Evolutionary conservation across 2,797 vertebrate species (phyloP), one percentile per base, ranked within the genome.

Genomic region (Danio kyathit): DNA sequence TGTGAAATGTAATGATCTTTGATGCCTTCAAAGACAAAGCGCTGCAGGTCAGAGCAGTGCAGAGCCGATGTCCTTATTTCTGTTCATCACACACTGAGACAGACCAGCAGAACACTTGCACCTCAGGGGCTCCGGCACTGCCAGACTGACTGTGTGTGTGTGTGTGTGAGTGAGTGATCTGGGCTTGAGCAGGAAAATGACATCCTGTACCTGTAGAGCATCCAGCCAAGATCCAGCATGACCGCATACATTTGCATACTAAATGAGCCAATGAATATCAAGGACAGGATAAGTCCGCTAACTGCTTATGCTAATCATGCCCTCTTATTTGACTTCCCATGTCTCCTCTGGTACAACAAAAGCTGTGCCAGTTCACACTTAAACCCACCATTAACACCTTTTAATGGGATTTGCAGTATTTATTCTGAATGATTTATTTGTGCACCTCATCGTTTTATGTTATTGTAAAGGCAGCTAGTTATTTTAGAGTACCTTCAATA

Each of bases 171-270:
- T 54, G 74, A 17, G 63, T 29, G 3, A 14, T 54, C 38, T 70
- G 56, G 49, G 84, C 87, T 59, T 88, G 86, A 87, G 86, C 85
- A 87, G 83, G 85, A 56, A 11, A 73, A 74, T 89, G 90, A 87
- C 89, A 86, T 82, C 90, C 86, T 88, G 69, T 56, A 41, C 88
- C 87, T 83, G 12, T 76, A 83, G 21, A 84, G 61, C 29, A 85
- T 86, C 82, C 79, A 89, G 77, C 17, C 17, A 73, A 43, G 83
- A 78, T 65, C 74, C 80, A 83, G 87, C 90, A 89, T 90, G 90
- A 92, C 87, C 59, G 90, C 88, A 90, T 91, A 90, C 83, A 93
- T 94, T 93, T 89, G 85, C 90, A 92, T 94, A 87, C 85, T 52
- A 85, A 88, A 93, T 93, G 88, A 91, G 88, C 91, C 90, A 90